phyloP scores from a whole-genome alignment of 2,888 invertebrate genomes.

The Lutraria lutraria region DNA sequence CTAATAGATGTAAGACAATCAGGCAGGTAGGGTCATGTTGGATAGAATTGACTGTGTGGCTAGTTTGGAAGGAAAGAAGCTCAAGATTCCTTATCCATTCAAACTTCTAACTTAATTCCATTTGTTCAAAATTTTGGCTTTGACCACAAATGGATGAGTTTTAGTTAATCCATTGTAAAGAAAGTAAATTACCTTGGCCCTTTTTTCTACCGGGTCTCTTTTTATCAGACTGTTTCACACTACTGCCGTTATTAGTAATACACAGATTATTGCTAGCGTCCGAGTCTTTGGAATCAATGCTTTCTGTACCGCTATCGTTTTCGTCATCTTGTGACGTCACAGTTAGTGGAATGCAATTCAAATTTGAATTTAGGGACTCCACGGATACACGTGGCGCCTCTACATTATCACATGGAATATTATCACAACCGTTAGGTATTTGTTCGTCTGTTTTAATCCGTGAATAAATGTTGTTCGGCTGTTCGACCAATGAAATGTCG shows the following conservation, averaged over 20 bases:
- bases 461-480: slow-evolving; percentile 10
- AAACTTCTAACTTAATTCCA: no score
- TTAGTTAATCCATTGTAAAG: background rate
- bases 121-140: no score
- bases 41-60: no score
- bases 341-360: slow-evolving; percentile 58
- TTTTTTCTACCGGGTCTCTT: slow-evolving; percentile 81
- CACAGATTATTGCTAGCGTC: slow-evolving; percentile 50
- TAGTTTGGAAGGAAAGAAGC: no score
- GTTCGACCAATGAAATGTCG: background rate
- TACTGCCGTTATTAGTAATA: slow-evolving; percentile 29
- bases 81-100: no score
- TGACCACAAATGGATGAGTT: no score
- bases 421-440: slow-evolving; percentile 42
- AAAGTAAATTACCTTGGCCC: slow-evolving; percentile 76
- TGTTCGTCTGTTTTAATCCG: slow-evolving; percentile 17
- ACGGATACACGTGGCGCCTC: slow-evolving; percentile 41
- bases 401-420: slow-evolving; percentile 6
- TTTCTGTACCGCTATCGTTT: slow-evolving; percentile 69
- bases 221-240: slow-evolving; percentile 48
- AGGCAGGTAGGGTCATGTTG: no score
- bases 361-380: slow-evolving; percentile 34
- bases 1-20: no score
- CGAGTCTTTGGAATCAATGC: slow-evolving; percentile 63
- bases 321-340: slow-evolving; percentile 68